Percentiles rank a stretch among this genome's conserved stretches.
These are phyloP conservation scores for Drosophila orosa DNA, from an alignment of 1,140 invertebrate genomes.

Conservation along the genomic window DNA sequence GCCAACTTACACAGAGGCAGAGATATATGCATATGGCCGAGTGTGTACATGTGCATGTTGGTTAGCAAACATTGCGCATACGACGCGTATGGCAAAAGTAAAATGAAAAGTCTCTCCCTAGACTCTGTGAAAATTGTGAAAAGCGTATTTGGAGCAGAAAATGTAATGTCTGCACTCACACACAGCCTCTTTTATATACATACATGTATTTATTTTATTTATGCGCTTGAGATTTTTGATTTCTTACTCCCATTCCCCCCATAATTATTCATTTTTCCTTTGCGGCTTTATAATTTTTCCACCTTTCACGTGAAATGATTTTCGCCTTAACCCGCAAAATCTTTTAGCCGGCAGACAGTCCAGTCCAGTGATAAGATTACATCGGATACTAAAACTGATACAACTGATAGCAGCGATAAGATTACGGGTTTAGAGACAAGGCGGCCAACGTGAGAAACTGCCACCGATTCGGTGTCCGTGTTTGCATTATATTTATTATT, in stretches of 20 bases:
- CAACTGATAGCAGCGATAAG: background rate
- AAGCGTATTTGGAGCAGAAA: conserved; percentile 81
- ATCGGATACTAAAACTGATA: background rate
- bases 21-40: conserved; percentile 16
- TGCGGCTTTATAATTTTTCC: conserved; percentile 2
- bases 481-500: conserved; percentile 5
- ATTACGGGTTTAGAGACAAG: background rate
- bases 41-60: conserved; percentile 36
- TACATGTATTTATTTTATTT: conserved; percentile 16
- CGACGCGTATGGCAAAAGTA: conserved; percentile 67
- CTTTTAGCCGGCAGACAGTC: background rate
- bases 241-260: conserved; percentile 7
- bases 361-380: conserved; percentile 1
- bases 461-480: background rate
- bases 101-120: conserved; percentile 64
- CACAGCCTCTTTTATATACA: conserved; percentile 1
- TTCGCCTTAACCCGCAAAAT: background rate
- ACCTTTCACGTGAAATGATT: conserved; percentile 12
- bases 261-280: conserved; percentile 18
- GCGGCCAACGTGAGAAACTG: conserved; percentile 17
- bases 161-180: conserved; percentile 66
- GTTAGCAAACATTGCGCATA: conserved; percentile 75
- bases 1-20: conserved; percentile 33
- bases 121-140: conserved; percentile 67
- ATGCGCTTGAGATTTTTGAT: conserved; percentile 45